A percentile compares a stretch with the other conserved stretches of the same genome.
Evolutionary conservation across 2,797 vertebrate species (phyloP).

Genomic region (Esox masquinongy): DNA sequence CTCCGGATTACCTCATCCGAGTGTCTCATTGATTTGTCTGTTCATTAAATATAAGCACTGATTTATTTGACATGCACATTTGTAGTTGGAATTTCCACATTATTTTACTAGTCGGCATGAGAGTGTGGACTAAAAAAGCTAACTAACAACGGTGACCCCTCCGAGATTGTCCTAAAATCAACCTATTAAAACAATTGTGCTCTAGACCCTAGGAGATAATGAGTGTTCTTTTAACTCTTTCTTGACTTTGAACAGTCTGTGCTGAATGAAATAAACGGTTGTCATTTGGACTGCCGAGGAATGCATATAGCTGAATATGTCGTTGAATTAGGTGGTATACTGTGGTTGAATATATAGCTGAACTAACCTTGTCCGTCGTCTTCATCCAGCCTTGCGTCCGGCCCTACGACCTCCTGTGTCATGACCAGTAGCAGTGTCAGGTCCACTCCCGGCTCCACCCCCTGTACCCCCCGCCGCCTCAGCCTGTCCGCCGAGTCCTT

Average conservation of each 20-base stretch:
- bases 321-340: not conserved
- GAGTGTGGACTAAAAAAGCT: not conserved
- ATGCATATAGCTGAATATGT: not conserved
- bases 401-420: slow-evolving; percentile 71
- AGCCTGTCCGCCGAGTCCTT: slow-evolving; percentile 92
- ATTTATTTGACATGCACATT: not conserved
- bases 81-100: not conserved
- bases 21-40: not conserved
- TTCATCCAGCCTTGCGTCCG: slow-evolving; percentile 33
- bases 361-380: not conserved
- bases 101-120: not conserved
- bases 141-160: not conserved
- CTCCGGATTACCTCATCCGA: not conserved
- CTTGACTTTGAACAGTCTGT: not conserved
- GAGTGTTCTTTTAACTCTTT: not conserved
- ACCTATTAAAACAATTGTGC: not conserved
- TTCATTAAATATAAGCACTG: not conserved
- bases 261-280: not conserved
- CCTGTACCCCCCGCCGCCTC: slow-evolving; percentile 91
- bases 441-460: slow-evolving; percentile 86
- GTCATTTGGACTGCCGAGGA: not conserved
- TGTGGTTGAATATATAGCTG: not conserved
- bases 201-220: too few relatives aligned
- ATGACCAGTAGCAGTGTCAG: slow-evolving; percentile 74
- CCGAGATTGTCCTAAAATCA: not conserved